phyloP scores from a whole-genome alignment of 1,140 invertebrate species.

The Lanistes nyassanus region DNA sequence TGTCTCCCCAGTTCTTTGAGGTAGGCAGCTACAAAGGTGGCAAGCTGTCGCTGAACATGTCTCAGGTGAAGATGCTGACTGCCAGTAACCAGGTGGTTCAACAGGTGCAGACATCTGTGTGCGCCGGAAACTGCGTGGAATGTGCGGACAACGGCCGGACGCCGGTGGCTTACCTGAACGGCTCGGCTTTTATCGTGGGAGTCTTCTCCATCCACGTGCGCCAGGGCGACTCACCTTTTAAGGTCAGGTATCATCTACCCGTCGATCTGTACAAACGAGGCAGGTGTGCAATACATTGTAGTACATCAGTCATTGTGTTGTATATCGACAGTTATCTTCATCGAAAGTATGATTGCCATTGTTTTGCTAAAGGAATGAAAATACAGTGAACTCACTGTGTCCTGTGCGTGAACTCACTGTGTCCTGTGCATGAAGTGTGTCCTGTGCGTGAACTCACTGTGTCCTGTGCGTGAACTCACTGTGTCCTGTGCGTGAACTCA shows the following conservation, averaged over 20 bases:
- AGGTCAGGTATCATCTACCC: not conserved
- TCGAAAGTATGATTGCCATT: too few relatives aligned
- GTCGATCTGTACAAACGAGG: not conserved
- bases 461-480: too few relatives aligned
- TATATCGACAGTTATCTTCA: too few relatives aligned
- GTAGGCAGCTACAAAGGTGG: conserved; percentile 32
- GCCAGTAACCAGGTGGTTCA: conserved; percentile 2
- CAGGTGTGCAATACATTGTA: too few relatives aligned
- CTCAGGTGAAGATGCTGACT: conserved; percentile 24
- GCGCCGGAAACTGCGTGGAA: conserved; percentile 36
- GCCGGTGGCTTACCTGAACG: conserved; percentile 43
- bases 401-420: not conserved
- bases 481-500: too few relatives aligned
- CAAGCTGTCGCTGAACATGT: conserved; percentile 25
- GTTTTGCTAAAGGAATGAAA: too few relatives aligned
- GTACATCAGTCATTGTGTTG: not conserved
- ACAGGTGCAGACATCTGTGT: conserved; percentile 29
- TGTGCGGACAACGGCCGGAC: conserved; percentile 40
- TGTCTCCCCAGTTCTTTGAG: conserved; percentile 24
- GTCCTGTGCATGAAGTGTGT: not conserved
- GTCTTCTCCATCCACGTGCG: conserved; percentile 54
- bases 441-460: too few relatives aligned
- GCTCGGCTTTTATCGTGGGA: conserved; percentile 48
- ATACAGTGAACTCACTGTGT: not conserved
- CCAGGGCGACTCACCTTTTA: conserved; percentile 37